These are phyloP conservation scores for Agonopterix arenella DNA, from an alignment of 2,888 invertebrate genomes.

Conservation along the genomic window DNA sequence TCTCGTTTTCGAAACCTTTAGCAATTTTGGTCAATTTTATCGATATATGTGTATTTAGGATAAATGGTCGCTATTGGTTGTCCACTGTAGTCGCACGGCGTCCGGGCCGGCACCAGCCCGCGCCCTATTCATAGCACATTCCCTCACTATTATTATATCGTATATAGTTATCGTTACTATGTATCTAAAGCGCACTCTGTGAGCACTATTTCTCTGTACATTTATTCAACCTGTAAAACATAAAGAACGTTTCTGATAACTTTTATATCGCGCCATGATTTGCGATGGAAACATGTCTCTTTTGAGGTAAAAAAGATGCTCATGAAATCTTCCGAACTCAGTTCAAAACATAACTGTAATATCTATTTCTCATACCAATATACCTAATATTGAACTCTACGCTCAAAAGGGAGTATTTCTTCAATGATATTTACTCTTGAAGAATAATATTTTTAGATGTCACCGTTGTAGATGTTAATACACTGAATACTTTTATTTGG, in stretches of 20 bases:
- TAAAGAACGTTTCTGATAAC: slow-evolving; percentile 34
- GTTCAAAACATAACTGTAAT: slow-evolving; percentile 40
- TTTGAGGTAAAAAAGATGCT: slow-evolving; percentile 38
- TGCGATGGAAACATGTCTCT: slow-evolving; percentile 35
- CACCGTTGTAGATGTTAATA: slow-evolving; percentile 57
- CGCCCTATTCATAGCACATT: slow-evolving; percentile 42
- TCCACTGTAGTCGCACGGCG: slow-evolving; percentile 24
- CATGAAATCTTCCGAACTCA: slow-evolving; percentile 52
- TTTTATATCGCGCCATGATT: slow-evolving; percentile 38
- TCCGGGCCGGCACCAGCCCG: slow-evolving; percentile 16
- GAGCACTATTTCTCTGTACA: slow-evolving; percentile 56
- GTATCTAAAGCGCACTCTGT: slow-evolving; percentile 45
- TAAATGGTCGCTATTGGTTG: slow-evolving; percentile 46
- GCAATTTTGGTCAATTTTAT: slow-evolving; percentile 67
- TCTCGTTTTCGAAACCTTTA: slow-evolving; percentile 41
- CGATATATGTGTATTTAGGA: slow-evolving; percentile 52
- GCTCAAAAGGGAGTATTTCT: slow-evolving; percentile 51
- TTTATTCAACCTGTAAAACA: slow-evolving; percentile 40
- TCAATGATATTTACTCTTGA: slow-evolving; percentile 41
- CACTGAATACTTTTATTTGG: slow-evolving; percentile 38
- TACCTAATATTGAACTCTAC: slow-evolving; percentile 37
- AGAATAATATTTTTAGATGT: slow-evolving; percentile 69
- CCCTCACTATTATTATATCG: slow-evolving; percentile 27
- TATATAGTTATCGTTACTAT: slow-evolving; percentile 47
- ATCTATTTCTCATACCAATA: slow-evolving; percentile 37